phyloP scores from a whole-genome alignment of 2,113 vertebrate genomes.

The Phocoena phocoena region DNA sequence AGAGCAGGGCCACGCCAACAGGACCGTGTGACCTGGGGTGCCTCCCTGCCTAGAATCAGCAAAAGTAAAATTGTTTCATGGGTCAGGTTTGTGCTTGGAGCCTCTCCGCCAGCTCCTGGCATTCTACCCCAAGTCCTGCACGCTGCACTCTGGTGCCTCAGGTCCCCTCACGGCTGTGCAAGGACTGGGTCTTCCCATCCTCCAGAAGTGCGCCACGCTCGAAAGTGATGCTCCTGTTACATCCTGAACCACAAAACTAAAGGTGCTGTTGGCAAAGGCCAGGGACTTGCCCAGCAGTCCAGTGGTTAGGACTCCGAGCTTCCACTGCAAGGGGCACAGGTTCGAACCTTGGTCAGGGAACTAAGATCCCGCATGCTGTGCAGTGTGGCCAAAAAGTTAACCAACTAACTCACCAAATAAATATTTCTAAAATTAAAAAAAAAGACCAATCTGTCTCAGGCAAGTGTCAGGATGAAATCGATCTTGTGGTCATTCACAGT shows the following conservation, averaged over 20 bases:
- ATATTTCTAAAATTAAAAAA: not conserved
- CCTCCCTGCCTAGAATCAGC: not conserved
- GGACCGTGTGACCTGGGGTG: not conserved
- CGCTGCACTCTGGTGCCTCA: rapidly evolving
- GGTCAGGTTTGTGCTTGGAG: not conserved
- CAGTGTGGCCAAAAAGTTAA: not conserved
- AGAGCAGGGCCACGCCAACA: not conserved
- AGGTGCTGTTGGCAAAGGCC: not conserved
- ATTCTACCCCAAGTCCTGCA: rapidly evolving
- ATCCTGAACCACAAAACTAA: not conserved
- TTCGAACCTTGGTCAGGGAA: not conserved
- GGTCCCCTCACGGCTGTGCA: not conserved
- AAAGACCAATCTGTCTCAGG: not conserved
- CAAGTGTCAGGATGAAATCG: not conserved
- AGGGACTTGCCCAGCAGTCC: not conserved
- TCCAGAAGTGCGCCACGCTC: not conserved
- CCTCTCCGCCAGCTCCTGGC: not conserved
- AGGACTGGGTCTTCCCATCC: not conserved
- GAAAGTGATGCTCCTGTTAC: not conserved
- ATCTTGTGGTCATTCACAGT: not conserved
- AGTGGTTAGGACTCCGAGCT: not conserved
- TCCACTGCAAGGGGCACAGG: not conserved
- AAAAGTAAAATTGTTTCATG: not conserved
- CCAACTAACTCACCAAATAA: not conserved
- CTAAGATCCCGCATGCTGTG: not conserved